Conservation (phyloP, 2,113 vertebrate genomes). For the Xyliphius kryptos region DNA sequence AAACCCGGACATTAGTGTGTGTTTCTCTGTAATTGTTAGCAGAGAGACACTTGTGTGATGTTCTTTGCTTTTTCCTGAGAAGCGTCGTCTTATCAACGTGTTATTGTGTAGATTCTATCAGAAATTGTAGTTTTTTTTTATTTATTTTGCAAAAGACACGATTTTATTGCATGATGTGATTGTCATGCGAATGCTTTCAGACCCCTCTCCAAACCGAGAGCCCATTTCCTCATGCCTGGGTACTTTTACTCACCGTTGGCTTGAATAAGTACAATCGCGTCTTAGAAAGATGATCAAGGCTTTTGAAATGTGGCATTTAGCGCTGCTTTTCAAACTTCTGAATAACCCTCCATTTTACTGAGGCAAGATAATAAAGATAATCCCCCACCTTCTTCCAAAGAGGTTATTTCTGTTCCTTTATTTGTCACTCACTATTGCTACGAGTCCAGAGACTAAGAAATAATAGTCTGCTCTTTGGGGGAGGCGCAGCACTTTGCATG, state of each 20-base stretch:
- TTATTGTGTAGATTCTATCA: background rate
- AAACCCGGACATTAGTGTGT: no score
- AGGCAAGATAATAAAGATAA: constrained; percentile 61
- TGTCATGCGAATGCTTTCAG: background rate
- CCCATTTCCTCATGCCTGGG: background rate
- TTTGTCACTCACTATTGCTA: constrained; percentile 65
- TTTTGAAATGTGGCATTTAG: constrained; percentile 44
- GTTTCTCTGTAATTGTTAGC: background rate
- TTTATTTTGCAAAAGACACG: background rate
- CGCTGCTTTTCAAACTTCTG: constrained; percentile 49
- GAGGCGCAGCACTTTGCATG: constrained; percentile 56
- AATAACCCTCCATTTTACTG: constrained; percentile 53
- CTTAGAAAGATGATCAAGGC: background rate
- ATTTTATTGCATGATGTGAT: background rate
- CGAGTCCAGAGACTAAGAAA: constrained; percentile 50
- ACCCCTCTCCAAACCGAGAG: background rate
- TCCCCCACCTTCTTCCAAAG: constrained; percentile 53
- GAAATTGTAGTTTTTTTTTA: background rate
- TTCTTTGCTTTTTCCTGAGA: constrained; percentile 33
- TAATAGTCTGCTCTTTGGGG: constrained; percentile 59
- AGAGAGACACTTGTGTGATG: constrained; percentile 30
- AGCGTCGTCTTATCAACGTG: constrained; percentile 38
- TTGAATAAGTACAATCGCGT: constrained; percentile 27
- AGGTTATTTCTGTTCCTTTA: constrained; percentile 60
- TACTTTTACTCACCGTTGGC: constrained; percentile 22